Evolutionary conservation across 2,113 vertebrate species (phyloP).

Genomic region (Grammomys dolichurus): DNA sequence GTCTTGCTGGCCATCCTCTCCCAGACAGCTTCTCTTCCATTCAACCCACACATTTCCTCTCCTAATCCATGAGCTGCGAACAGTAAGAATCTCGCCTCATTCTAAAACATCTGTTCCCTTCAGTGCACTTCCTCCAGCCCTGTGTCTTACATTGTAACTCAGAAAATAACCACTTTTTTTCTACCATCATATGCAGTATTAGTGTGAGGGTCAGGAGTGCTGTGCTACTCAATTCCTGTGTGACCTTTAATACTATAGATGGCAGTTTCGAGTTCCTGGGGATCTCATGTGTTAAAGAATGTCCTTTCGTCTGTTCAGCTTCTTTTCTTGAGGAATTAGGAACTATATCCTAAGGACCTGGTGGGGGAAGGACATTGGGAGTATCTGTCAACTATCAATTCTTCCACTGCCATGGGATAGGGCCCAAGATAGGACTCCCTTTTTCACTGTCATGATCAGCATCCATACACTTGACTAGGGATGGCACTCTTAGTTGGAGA

Average conservation of each 20-base stretch:
- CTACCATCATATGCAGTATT: neutral
- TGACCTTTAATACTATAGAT: neutral
- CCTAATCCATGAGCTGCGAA: neutral
- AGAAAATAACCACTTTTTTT: neutral
- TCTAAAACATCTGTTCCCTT: neutral
- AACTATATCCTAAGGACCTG: neutral
- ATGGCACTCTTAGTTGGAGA: neutral
- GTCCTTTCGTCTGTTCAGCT: neutral
- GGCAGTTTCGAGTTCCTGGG: neutral
- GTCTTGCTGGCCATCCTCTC: rapidly evolving
- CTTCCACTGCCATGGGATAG: neutral
- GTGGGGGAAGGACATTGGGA: neutral
- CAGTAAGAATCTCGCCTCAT: neutral
- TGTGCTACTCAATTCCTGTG: neutral
- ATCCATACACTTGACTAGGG: neutral
- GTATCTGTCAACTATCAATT: neutral
- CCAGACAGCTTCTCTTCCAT: neutral
- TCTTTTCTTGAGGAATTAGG: neutral
- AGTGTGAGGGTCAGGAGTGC: neutral
- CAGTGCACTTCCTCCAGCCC: neutral
- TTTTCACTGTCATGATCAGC: neutral
- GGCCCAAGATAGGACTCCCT: neutral
- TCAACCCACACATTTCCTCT: neutral
- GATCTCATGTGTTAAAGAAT: neutral
- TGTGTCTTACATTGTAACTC: neutral